These are phyloP conservation scores for Chrysochloris asiatica DNA, from an alignment of 2,113 vertebrate genomes.

Conservation along the genomic window DNA sequence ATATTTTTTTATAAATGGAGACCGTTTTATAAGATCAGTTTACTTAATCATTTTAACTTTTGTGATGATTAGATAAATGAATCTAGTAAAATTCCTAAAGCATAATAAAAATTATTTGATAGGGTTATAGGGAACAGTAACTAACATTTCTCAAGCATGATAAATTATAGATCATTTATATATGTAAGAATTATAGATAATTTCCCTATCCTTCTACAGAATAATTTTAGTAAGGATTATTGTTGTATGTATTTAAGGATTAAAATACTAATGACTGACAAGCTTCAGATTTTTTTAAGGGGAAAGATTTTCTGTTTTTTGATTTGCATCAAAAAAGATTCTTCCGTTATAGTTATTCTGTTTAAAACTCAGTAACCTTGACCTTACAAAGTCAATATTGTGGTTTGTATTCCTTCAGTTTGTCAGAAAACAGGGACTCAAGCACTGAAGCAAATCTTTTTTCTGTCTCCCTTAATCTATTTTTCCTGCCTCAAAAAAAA, in stretches of 20 bases:
- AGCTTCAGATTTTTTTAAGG: not conserved
- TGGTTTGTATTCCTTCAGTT: constrained; percentile 70
- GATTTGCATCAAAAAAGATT: constrained; percentile 64
- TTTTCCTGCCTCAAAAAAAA: constrained; percentile 65
- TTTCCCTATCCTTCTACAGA: not conserved
- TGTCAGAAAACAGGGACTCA: constrained; percentile 62
- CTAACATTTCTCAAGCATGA: too few relatives aligned
- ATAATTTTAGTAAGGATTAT: not conserved
- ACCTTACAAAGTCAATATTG: constrained; percentile 74
- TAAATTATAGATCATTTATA: too few relatives aligned
- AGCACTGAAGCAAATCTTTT: constrained; percentile 69
- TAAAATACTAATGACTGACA: constrained; percentile 35
- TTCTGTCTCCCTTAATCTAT: constrained; percentile 70
- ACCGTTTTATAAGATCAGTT: not conserved
- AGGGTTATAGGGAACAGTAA: too few relatives aligned
- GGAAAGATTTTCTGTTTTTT: constrained; percentile 26
- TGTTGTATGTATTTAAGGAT: not conserved
- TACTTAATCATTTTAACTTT: not conserved
- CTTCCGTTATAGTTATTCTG: constrained; percentile 20
- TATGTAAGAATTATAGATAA: too few relatives aligned
- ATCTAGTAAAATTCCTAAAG: constrained; percentile 21
- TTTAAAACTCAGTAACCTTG: constrained; percentile 77
- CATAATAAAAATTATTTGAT: too few relatives aligned
- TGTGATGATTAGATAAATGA: constrained; percentile 6
- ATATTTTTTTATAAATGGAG: too few relatives aligned